Evolutionary conservation across 2,113 vertebrate genomes (phyloP), one percentile per base, ranked within the genome.

Genomic region (Microtus montanus): DNA sequence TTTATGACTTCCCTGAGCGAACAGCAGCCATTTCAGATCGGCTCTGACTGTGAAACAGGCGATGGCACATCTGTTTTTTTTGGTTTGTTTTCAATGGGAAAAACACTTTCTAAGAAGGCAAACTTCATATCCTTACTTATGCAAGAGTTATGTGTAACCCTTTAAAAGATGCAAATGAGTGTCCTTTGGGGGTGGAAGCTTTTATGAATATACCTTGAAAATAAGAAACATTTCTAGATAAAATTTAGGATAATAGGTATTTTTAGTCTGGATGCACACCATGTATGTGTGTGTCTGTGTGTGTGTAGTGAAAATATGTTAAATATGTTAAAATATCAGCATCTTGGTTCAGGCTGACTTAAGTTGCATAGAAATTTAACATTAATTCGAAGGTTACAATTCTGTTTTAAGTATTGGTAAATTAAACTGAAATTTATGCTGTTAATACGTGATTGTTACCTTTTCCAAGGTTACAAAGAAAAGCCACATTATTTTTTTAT

Each of bases 81-180:
- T 80, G 87, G 90, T 97, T 96, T 90, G 79, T 94, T 96, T 96
- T 96, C 95, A 97, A 97, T 91, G 93, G 89, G 47, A 85, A 97
- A 96, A 98, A 95, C 96, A 94, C 96, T 98, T 98, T 94, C 96
- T 94, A 98, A 98, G 95, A 96, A 95, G 61, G 87, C 68, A 84
- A 97, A 96, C 94, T 97, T 96, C 94, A 94, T 90, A 93, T 89
- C 84, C 75, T 95, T 90, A 94, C 94, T 97, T 96, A 97, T 87
- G 38, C 49, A 85, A 95, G 91, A 97, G 79, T 97, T 96, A 96
- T 90, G 58, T 63, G 17, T 75, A 92, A 87, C 28, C 30, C 61
- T 96, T 91, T 89, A 74, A 86, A 93, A 94, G 95, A 92, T 82
- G 71, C 49, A 93, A 95, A 87, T 64, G 63, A n/a, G 13, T 68